Evolutionary conservation across 2,113 vertebrate genomes (phyloP).

Genomic region (Mustela lutreola): DNA sequence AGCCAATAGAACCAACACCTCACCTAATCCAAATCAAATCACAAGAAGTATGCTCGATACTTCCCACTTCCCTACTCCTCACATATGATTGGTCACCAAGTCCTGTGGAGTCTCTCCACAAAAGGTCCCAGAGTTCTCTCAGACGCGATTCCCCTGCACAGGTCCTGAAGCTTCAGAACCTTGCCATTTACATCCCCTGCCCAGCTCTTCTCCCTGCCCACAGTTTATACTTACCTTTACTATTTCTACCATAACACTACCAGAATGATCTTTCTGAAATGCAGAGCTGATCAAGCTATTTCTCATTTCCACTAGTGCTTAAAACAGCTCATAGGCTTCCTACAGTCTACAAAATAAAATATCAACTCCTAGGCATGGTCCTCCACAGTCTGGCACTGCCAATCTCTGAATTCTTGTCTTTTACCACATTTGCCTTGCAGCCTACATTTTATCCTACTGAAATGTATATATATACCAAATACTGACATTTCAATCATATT

Average conservation of each 20-base stretch:
- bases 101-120: not conserved
- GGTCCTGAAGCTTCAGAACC: not conserved
- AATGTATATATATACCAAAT: not conserved
- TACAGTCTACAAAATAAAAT: constrained; percentile 31
- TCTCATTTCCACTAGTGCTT: not conserved
- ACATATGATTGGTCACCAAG: not conserved
- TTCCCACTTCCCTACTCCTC: not conserved
- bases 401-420: not conserved
- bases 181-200: not conserved
- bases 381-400: not conserved
- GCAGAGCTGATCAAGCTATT: not conserved
- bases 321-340: not conserved
- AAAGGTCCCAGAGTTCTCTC: not conserved
- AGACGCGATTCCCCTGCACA: too few species aligned
- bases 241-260: not conserved
- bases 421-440: not conserved
- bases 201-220: not conserved
- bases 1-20: not conserved
- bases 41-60: not conserved
- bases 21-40: not conserved
- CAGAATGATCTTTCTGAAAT: constrained; percentile 14
- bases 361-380: not conserved
- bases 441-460: not conserved
- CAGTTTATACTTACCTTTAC: not conserved
- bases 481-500: not conserved